Conservation (phyloP, 2,888 invertebrate genomes). For the Balanococcus diminutus region DNA sequence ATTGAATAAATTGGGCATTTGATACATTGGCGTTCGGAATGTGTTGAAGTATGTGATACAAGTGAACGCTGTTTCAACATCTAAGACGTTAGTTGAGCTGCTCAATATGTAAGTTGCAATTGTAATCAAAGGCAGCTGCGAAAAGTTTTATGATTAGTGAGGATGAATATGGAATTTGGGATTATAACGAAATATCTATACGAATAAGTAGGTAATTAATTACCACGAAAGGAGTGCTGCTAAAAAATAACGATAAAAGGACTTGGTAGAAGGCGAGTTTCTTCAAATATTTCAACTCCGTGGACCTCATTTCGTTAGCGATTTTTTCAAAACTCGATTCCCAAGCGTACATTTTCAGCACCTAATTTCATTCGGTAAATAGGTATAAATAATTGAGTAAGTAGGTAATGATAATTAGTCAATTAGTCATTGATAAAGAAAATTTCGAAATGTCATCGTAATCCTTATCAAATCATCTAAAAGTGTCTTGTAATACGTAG, state of each 20-base stretch:
- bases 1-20: conserved; percentile 94
- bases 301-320: conserved; percentile 65
- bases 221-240: conserved; percentile 69
- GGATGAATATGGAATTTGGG: no score
- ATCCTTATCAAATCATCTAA: no score
- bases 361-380: no score
- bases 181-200: no score
- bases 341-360: conserved; percentile 70
- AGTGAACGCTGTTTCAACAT: conserved; percentile 91
- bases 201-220: conserved; percentile 50
- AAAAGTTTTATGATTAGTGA: not conserved
- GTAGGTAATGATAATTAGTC: no score
- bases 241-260: conserved; percentile 67
- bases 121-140: conserved; percentile 71
- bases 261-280: conserved; percentile 66
- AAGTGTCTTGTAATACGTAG: no score
- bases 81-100: conserved; percentile 81
- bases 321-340: conserved; percentile 68
- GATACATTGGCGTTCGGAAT: conserved; percentile 91
- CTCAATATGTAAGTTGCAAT: conserved; percentile 88
- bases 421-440: no score
- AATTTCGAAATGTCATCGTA: no score
- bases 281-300: conserved; percentile 67
- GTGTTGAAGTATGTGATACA: conserved; percentile 97
- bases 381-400: no score